These are phyloP conservation scores for Trissolcus basalis DNA, from an alignment of 1,140 invertebrate genomes.

Conservation along the genomic window DNA sequence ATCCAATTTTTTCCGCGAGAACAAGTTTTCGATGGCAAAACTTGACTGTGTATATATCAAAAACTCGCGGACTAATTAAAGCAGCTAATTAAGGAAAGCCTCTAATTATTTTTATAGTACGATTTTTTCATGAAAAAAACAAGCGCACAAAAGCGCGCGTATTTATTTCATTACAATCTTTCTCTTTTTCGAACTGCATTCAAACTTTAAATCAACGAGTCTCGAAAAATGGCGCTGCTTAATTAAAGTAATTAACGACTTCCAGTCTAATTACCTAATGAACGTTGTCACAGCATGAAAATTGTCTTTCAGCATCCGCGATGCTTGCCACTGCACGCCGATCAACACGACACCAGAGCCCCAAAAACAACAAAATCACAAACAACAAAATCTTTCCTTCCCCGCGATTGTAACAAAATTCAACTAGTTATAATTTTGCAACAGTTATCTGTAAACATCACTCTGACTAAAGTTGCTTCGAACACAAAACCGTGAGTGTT, in stretches of 20 bases:
- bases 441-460: too few species aligned
- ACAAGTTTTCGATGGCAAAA: conserved; percentile 13
- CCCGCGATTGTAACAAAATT: too few species aligned
- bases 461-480: too few species aligned
- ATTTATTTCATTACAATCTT: conserved; percentile 48
- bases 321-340: conserved; percentile 24
- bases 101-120: conserved; percentile 44
- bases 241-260: conserved; percentile 58
- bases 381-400: conserved; percentile 38
- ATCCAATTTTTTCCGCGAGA: conserved; percentile 7
- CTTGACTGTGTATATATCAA: neutral
- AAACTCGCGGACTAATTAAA: conserved; percentile 33
- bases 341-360: conserved; percentile 45
- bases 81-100: conserved; percentile 41
- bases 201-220: conserved; percentile 39
- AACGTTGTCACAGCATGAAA: conserved; percentile 52
- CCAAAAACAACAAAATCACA: conserved; percentile 25
- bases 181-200: conserved; percentile 24
- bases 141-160: conserved; percentile 36
- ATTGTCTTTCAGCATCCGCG: conserved; percentile 31
- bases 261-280: conserved; percentile 58
- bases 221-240: conserved; percentile 22
- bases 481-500: too few species aligned
- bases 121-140: conserved; percentile 23
- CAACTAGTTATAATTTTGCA: too few species aligned